Evolutionary conservation across 1,140 invertebrate species (phyloP).

Genomic region (Bombus waltoni): DNA sequence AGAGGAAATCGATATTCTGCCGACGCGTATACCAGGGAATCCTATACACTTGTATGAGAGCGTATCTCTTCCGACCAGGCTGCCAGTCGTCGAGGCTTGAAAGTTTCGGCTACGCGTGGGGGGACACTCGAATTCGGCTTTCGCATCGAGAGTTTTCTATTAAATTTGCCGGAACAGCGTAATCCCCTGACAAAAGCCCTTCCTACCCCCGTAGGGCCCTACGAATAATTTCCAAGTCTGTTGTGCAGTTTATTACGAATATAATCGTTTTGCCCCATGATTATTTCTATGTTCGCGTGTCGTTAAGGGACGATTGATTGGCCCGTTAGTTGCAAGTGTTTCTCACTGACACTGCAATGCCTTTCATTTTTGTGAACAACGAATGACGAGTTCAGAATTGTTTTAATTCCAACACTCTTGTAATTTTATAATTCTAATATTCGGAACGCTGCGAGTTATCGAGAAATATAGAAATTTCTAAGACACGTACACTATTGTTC

Average conservation of each 20-base stretch:
- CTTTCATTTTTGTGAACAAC: no score
- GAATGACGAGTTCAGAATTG: no score
- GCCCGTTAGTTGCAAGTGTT: not conserved
- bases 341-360: no score
- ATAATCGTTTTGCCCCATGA: no score
- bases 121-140: conserved; percentile 34
- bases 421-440: no score
- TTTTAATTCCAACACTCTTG: no score
- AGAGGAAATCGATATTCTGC: conserved; percentile 57
- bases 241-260: not conserved
- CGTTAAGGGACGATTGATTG: no score
- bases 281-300: no score
- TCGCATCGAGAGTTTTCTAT: conserved; percentile 46
- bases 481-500: no score
- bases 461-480: no score
- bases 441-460: no score
- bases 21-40: conserved; percentile 31
- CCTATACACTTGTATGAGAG: conserved; percentile 47
- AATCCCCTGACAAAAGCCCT: conserved; percentile 22
- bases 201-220: not conserved
- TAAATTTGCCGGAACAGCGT: conserved; percentile 40
- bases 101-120: conserved; percentile 23
- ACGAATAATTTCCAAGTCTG: conserved; percentile 21
- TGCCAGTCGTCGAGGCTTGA: conserved; percentile 39
- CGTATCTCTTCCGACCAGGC: conserved; percentile 47